Evolutionary conservation across 2,113 vertebrate genomes (phyloP).

Genomic region (Pycnonotus jocosus): DNA sequence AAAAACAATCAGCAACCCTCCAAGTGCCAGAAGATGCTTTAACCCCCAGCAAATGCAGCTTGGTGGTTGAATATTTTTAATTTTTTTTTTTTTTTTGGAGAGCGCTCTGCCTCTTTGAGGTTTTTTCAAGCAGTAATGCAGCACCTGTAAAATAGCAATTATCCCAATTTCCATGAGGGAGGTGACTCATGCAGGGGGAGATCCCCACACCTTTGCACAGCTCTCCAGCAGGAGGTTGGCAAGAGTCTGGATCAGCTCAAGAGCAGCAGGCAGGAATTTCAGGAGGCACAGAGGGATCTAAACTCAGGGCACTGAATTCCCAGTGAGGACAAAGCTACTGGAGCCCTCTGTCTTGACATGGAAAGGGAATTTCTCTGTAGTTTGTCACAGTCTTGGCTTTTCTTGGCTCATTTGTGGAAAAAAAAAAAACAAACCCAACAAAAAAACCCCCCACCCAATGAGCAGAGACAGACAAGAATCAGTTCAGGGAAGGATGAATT

Average conservation of each 20-base stretch:
- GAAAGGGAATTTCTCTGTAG: not conserved
- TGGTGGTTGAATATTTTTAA: not conserved
- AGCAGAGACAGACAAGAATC: not conserved
- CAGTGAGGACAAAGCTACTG: not conserved
- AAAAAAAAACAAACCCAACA: not conserved
- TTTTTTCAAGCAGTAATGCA: accelerated
- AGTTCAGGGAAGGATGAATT: not conserved
- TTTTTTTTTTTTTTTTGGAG: not conserved
- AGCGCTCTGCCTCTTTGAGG: not conserved
- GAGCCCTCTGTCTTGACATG: not conserved
- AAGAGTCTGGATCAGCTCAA: not conserved
- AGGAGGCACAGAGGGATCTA: not conserved
- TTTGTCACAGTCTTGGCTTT: not conserved
- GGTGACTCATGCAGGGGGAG: not conserved
- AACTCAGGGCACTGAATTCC: not conserved
- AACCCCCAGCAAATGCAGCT: not conserved
- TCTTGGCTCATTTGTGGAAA: not conserved
- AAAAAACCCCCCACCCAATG: too few relatives aligned
- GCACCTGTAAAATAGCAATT: not conserved
- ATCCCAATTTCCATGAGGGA: not conserved
- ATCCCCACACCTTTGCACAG: not conserved
- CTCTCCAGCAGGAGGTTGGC: not conserved
- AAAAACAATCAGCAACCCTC: not conserved
- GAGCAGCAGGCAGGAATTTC: not conserved
- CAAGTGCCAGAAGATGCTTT: not conserved